Base-by-base conservation (phyloP, 1,140 invertebrate genomes). In the Ceratosolen solmsi region DNA sequence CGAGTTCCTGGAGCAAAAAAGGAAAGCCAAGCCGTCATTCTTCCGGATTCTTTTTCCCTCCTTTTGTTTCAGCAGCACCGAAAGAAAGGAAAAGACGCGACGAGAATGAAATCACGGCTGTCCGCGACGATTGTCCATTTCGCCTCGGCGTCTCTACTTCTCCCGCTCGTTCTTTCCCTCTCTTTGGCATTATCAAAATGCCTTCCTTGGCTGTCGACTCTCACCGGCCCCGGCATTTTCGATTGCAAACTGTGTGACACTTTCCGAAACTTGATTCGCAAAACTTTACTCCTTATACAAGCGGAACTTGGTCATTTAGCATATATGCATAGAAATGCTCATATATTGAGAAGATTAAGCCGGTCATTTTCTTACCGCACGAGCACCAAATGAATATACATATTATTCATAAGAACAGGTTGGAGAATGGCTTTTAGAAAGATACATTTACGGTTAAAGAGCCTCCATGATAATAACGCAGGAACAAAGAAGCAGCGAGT, bases 61-160 rank as follows among this genome's bases (percentile, higher is more conserved):
- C 38, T 73, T 80, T 78, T 78, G 22, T 51, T 54, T 63, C 22
- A 65, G 27, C 63, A 54, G 22, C 11, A 8, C 15, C 22, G 51
- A 58, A 79, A 71, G 68, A 71, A 56, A 72, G 73, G 60, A 25
- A 22, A 74, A 41, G 58, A 81, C 30, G 46, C 70, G 71, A 74
- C 27, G 56, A 58, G 79, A 80, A 80, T 74, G 71, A 74, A 80
- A 80, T 80, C 56, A 74, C 38, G 41, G 46, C 30, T 63, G 51
- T 80, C 79, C 70, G 70, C 56, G 70, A 63, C 54, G 54, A 80
- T 80, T 73, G 79, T 71, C 70, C 79, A 25, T 71, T 71, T 72
- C 68, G 27, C 68, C 22, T 33, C 75, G 15, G 17, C 51, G 25
- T 3, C 49, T n/a, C n/a, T 33, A 20, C 27, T 30, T 27, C 22